Conservation (phyloP, 1,140 invertebrate species). For the Brachystomella parvula region DNA sequence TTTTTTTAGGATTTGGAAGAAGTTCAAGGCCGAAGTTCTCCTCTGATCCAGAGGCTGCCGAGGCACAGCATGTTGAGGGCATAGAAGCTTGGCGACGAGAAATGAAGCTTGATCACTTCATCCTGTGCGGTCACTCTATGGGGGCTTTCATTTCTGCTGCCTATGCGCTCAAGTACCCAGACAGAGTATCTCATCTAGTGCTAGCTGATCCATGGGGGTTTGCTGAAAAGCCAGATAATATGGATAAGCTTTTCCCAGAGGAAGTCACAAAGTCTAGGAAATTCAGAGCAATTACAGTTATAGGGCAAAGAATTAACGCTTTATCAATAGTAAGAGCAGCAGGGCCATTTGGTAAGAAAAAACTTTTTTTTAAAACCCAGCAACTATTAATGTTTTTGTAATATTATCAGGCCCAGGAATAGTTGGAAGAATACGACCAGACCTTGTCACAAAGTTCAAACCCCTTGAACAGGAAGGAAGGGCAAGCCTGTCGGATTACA, state of each 20-base stretch:
- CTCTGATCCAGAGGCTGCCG: constrained; percentile 66
- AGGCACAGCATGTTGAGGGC: constrained; percentile 78
- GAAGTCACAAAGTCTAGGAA: background rate
- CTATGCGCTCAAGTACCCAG: constrained; percentile 53
- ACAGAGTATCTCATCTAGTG: constrained; percentile 74
- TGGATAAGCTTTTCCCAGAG: constrained; percentile 46
- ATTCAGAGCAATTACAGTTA: background rate
- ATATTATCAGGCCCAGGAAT: constrained; percentile 55
- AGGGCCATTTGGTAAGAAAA: constrained; percentile 89
- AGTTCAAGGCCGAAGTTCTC: constrained; percentile 81
- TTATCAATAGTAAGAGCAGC: constrained; percentile 76
- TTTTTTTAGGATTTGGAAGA: constrained; percentile 75
- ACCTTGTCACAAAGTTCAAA: constrained; percentile 76
- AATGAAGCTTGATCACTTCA: constrained; percentile 79
- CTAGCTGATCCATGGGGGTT: constrained; percentile 97
- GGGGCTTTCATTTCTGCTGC: constrained; percentile 87
- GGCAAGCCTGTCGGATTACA: constrained; percentile 73
- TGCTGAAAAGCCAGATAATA: constrained; percentile 67
- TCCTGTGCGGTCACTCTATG: constrained; percentile 72
- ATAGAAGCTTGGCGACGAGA: constrained; percentile 90
- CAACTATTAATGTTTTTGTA: no score
- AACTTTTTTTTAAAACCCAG: no score
- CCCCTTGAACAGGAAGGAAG: constrained; percentile 59
- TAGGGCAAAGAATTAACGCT: constrained; percentile 66
- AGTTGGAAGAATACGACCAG: constrained; percentile 72